These are phyloP conservation scores for Naja naja DNA, from an alignment of 2,113 vertebrate genomes.

Conservation along the genomic window DNA sequence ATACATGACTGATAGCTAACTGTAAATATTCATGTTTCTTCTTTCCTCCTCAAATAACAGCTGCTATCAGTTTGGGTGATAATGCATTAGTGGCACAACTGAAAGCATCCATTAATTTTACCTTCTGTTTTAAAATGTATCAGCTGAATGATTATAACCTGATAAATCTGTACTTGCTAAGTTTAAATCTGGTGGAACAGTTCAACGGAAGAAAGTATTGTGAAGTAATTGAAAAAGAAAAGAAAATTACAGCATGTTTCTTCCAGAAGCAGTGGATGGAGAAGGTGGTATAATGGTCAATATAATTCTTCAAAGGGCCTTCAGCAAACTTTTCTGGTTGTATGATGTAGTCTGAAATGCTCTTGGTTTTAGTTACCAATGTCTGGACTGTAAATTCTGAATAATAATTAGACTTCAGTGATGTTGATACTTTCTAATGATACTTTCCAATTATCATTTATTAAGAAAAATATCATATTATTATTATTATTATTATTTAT, in stretches of 20 bases:
- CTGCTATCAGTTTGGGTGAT: neutral
- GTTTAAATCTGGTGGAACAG: neutral
- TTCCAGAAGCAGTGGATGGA: neutral
- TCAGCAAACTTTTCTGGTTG: neutral
- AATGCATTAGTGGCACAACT: slow-evolving; percentile 3
- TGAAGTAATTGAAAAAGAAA: neutral
- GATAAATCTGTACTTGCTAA: neutral
- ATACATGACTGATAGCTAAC: neutral
- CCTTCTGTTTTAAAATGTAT: neutral
- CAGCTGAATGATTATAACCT: slow-evolving; percentile 13
- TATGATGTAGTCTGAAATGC: neutral
- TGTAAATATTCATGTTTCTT: neutral
- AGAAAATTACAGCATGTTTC: neutral
- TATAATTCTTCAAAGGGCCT: neutral
- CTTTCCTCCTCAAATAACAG: neutral
- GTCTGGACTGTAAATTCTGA: neutral
- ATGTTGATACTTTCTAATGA: neutral
- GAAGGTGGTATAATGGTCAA: neutral
- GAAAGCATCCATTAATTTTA: slow-evolving; percentile 28
- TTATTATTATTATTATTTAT: too few species aligned
- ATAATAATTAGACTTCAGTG: neutral
- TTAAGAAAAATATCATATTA: neutral
- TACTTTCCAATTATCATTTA: neutral
- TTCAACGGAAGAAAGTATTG: neutral
- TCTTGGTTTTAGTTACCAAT: neutral